Conservation (phyloP, 2,797 vertebrate genomes). For the Gambusia yucatana region DNA sequence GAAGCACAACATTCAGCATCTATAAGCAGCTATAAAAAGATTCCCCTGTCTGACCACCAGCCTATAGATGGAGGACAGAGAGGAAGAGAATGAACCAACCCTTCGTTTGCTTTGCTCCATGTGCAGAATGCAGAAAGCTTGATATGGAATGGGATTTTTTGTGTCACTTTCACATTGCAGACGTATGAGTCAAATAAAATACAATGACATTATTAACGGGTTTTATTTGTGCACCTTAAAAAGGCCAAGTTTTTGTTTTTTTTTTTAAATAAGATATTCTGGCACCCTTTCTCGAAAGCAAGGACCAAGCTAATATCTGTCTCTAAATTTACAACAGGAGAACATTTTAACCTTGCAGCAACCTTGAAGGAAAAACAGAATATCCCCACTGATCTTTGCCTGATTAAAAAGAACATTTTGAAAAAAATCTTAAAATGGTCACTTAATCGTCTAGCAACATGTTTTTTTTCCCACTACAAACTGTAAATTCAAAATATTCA, state of each 20-base stretch:
- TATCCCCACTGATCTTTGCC: background rate
- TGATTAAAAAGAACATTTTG: slow-evolving; percentile 8
- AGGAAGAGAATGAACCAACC: slow-evolving; percentile 26
- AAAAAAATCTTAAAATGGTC: background rate
- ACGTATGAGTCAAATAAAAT: slow-evolving; percentile 62
- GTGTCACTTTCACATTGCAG: slow-evolving; percentile 79
- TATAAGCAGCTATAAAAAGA: slow-evolving; percentile 21
- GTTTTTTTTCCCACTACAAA: background rate
- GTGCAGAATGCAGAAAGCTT: slow-evolving; percentile 40
- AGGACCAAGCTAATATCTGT: background rate
- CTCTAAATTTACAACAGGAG: slow-evolving; percentile 7
- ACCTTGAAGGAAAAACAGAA: background rate
- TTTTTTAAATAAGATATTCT: slow-evolving; percentile 13
- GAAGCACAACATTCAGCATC: slow-evolving; percentile 6
- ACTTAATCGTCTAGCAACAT: background rate
- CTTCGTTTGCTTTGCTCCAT: slow-evolving; percentile 26
- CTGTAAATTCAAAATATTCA: background rate
- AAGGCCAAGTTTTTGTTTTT: slow-evolving; percentile 22
- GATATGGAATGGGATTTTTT: slow-evolving; percentile 46
- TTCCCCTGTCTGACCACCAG: slow-evolving; percentile 16
- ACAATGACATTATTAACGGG: slow-evolving; percentile 54
- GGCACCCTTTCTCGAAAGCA: slow-evolving; percentile 8
- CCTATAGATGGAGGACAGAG: slow-evolving; percentile 28
- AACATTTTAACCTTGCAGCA: background rate
- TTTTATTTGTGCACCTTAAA: slow-evolving; percentile 56